Conservation (phyloP, 2,888 invertebrate genomes). For the Polylopha cassiicola region DNA sequence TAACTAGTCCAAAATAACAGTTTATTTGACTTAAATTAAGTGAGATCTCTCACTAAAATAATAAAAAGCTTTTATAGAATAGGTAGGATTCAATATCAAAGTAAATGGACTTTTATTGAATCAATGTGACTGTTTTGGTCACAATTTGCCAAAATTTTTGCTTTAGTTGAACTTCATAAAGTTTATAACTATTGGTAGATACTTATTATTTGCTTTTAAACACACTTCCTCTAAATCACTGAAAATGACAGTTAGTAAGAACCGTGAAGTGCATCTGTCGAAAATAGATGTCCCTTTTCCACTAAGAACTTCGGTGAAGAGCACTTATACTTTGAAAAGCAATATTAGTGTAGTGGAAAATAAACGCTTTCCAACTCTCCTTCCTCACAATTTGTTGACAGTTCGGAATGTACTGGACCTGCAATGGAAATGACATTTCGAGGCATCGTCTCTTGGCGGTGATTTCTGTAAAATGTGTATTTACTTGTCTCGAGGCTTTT, state of each 20-base stretch:
- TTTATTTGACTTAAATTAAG: too few species aligned
- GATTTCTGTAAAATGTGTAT: constrained; percentile 31
- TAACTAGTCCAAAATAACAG: too few species aligned
- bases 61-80: too few species aligned
- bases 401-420: too few species aligned
- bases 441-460: constrained; percentile 22
- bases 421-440: constrained; percentile 30
- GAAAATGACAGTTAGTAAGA: constrained; percentile 4
- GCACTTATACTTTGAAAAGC: neutral
- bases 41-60: too few species aligned
- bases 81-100: too few species aligned
- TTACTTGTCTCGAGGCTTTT: constrained; percentile 32
- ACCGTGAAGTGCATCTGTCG: constrained; percentile 11
- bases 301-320: constrained; percentile 6
- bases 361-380: constrained; percentile 12
- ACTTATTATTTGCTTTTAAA: too few species aligned
- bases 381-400: constrained; percentile 8
- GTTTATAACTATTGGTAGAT: too few species aligned
- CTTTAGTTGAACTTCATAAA: too few species aligned
- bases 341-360: constrained; percentile 1
- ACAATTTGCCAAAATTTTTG: too few species aligned
- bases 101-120: too few species aligned
- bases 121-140: too few species aligned
- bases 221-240: constrained; percentile 6
- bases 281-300: constrained; percentile 14